Evolutionary conservation across 2,797 vertebrate species (phyloP).

Genomic region (Leptodactylus fallax): DNA sequence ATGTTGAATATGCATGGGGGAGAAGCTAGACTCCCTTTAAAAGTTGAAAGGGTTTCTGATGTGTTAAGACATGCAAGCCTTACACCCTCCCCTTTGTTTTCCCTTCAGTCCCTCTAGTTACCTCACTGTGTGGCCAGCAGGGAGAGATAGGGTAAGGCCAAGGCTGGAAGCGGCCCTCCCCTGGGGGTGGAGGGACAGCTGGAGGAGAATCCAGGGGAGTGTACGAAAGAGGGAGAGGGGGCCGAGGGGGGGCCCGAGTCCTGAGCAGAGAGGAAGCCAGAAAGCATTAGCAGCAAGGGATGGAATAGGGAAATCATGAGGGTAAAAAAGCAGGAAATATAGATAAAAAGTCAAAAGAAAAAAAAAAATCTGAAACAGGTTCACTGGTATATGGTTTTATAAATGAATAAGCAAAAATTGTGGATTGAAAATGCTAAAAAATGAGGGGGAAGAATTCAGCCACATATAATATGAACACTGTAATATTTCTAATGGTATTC

Average conservation of each 20-base stretch:
- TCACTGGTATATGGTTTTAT: not conserved
- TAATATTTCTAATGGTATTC: not conserved
- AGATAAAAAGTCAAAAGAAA: not conserved
- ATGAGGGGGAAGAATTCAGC: not conserved
- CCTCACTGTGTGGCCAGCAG: slow-evolving; percentile 78
- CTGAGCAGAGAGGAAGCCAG: slow-evolving; percentile 81
- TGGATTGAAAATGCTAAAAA: not conserved
- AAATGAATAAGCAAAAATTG: not conserved
- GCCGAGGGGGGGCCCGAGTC: slow-evolving; percentile 90
- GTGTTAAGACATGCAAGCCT: not conserved
- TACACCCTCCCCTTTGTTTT: slow-evolving; percentile 15
- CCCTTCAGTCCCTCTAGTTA: slow-evolving; percentile 64
- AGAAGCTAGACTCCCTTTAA: too few relatives aligned
- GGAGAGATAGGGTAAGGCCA: slow-evolving; percentile 81
- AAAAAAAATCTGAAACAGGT: not conserved
- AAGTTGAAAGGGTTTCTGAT: not conserved
- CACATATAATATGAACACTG: not conserved
- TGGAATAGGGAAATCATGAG: slow-evolving; percentile 70
- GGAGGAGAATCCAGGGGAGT: slow-evolving; percentile 88
- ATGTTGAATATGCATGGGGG: too few relatives aligned
- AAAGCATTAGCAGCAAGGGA: slow-evolving; percentile 72
- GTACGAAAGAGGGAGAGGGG: slow-evolving; percentile 95
- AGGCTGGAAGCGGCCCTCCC: slow-evolving; percentile 78
- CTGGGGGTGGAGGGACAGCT: slow-evolving; percentile 82
- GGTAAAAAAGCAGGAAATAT: slow-evolving; percentile 14